Evolutionary conservation across 2,797 vertebrate species (phyloP).

Genomic region (Lepidocolaptes lacrymiger): DNA sequence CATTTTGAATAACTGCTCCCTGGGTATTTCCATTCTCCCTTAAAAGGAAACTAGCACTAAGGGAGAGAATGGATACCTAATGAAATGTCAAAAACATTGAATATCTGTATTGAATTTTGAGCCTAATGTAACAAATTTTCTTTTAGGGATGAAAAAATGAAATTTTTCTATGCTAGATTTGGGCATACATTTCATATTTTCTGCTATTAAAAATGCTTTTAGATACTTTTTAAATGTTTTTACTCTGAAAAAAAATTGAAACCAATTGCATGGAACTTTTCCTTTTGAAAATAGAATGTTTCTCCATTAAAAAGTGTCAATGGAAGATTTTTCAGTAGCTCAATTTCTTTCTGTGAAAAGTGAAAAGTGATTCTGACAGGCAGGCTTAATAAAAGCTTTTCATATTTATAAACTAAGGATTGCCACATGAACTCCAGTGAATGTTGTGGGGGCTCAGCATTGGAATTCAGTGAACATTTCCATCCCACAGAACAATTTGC

Average conservation of each 20-base stretch:
- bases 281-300: not conserved
- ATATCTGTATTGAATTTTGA: not conserved
- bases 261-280: not conserved
- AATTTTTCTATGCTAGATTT: not conserved
- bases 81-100: constrained; percentile 19
- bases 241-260: not conserved
- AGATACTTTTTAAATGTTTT: not conserved
- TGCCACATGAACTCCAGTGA: not conserved
- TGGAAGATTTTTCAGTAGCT: not conserved
- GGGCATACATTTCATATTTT: not conserved
- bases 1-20: constrained; percentile 30
- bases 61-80: not conserved
- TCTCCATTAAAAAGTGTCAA: not conserved
- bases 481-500: not conserved
- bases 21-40: not conserved
- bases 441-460: not conserved
- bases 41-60: constrained; percentile 3
- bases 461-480: not conserved
- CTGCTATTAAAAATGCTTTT: not conserved
- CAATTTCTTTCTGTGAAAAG: not conserved
- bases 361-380: not conserved
- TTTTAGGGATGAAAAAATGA: not conserved
- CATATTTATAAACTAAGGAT: not conserved
- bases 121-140: not conserved
- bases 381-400: not conserved